Conservation (phyloP, 2,797 vertebrate genomes). For the Ctenopoma kingsleyae region DNA sequence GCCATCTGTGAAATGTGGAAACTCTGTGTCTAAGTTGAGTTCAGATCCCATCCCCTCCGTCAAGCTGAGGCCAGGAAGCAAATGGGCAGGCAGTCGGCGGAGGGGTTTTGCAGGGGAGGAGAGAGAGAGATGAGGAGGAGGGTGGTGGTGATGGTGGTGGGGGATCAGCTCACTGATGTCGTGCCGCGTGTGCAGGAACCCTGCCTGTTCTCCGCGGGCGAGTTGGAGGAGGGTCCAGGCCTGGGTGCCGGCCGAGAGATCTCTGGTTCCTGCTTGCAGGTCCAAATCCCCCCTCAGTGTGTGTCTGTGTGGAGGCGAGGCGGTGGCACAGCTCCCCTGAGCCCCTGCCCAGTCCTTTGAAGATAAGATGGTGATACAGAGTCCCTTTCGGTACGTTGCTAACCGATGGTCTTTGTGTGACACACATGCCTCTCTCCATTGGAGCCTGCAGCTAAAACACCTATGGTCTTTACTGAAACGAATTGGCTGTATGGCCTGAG, state of each 20-base stretch:
- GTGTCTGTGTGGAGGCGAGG: slow-evolving; percentile 80
- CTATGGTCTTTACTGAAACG: slow-evolving; percentile 81
- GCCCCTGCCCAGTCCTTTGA: slow-evolving; percentile 87
- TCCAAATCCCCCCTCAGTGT: slow-evolving; percentile 84
- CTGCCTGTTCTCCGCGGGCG: slow-evolving; percentile 84
- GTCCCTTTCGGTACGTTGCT: slow-evolving; percentile 84
- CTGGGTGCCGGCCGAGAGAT: slow-evolving; percentile 83
- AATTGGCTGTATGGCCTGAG: slow-evolving; percentile 69
- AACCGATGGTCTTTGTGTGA: slow-evolving; percentile 83
- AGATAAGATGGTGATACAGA: slow-evolving; percentile 88
- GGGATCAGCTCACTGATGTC: slow-evolving; percentile 83
- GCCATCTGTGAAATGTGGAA: slow-evolving; percentile 90
- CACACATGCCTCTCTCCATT: slow-evolving; percentile 77
- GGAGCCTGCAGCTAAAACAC: slow-evolving; percentile 80
- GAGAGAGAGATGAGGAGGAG: slow-evolving; percentile 31
- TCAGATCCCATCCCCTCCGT: slow-evolving; percentile 84
- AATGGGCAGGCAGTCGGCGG: slow-evolving; percentile 77
- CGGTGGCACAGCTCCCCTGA: slow-evolving; percentile 82
- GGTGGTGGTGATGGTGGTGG: slow-evolving; percentile 23
- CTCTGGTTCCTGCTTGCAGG: slow-evolving; percentile 82
- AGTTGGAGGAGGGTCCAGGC: slow-evolving; percentile 85
- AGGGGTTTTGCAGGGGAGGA: slow-evolving; percentile 48
- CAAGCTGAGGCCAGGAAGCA: slow-evolving; percentile 82
- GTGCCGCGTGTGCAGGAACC: slow-evolving; percentile 84
- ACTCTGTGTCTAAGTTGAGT: slow-evolving; percentile 89